A percentile compares a stretch with the other conserved stretches of the same genome.
phyloP scores from a whole-genome alignment of 2,888 invertebrate genomes.

The Ptychoptera contaminata region DNA sequence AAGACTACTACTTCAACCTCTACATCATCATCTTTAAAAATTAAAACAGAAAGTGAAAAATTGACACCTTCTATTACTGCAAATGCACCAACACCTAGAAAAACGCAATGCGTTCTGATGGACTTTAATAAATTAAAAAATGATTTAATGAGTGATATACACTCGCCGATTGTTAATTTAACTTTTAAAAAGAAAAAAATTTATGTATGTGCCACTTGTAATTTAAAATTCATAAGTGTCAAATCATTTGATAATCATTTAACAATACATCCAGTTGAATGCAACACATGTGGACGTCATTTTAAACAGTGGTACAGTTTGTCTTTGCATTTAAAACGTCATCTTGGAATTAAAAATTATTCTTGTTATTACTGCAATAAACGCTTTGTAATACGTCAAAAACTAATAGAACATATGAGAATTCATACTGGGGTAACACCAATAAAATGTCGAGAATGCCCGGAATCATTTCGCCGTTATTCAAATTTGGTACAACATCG shows the following conservation, averaged over 20 bases:
- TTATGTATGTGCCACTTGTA: conserved; percentile 42
- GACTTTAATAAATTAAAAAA: conserved; percentile 2
- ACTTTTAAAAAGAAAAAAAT: conserved; percentile 17
- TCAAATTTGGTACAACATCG: conserved; percentile 76
- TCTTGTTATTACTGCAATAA: conserved; percentile 66
- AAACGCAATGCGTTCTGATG: not conserved
- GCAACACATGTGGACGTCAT: conserved; percentile 64
- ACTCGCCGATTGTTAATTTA: not conserved
- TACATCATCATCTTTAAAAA: too few species aligned
- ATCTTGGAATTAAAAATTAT: conserved; percentile 57
- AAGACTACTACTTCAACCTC: too few species aligned
- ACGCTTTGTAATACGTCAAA: conserved; percentile 67
- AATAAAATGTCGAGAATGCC: conserved; percentile 64
- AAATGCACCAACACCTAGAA: too few species aligned
- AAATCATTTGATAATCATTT: conserved; percentile 56
- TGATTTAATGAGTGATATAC: not conserved
- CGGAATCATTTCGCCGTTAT: conserved; percentile 64
- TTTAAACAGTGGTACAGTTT: conserved; percentile 59
- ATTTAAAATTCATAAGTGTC: conserved; percentile 49
- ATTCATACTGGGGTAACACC: conserved; percentile 69
- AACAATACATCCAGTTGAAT: conserved; percentile 66
- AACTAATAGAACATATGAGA: conserved; percentile 66
- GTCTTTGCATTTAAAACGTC: conserved; percentile 62
- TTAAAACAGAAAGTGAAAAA: too few species aligned
- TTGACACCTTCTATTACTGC: too few species aligned